Evolutionary conservation across 1,140 invertebrate species (phyloP).

Genomic region (Diorhabda carinulata): DNA sequence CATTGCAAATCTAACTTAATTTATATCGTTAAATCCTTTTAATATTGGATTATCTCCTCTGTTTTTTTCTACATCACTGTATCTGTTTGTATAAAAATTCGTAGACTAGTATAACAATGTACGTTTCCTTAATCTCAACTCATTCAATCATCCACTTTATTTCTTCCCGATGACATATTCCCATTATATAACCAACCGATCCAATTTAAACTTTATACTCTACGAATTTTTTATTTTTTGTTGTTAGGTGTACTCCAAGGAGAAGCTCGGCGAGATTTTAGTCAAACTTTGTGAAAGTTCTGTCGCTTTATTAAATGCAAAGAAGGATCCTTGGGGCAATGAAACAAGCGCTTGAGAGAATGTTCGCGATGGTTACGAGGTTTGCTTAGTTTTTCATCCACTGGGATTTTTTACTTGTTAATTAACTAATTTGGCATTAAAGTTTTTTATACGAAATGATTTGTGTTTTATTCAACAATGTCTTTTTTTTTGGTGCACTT

Average conservation of each 20-base stretch:
- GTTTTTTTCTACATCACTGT: too few relatives aligned
- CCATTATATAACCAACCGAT: constrained; percentile 6
- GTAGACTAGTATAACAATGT: background rate
- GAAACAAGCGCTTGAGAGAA: constrained; percentile 23
- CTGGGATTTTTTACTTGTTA: background rate
- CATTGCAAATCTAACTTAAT: too few relatives aligned
- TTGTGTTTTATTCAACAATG: background rate
- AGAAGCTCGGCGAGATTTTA: constrained; percentile 70
- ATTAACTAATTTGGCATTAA: constrained; percentile 2
- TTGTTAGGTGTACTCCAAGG: constrained; percentile 66
- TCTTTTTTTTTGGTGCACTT: too few relatives aligned
- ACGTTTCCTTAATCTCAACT: background rate
- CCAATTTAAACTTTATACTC: constrained; percentile 11
- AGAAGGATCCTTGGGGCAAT: constrained; percentile 68
- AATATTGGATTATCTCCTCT: too few relatives aligned
- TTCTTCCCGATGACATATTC: constrained; percentile 3
- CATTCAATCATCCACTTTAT: background rate
- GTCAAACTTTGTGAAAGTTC: constrained; percentile 77
- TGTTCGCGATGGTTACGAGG: background rate
- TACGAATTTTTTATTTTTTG: constrained; percentile 40
- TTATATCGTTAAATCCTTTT: too few relatives aligned
- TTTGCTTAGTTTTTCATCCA: background rate
- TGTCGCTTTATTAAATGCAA: constrained; percentile 66
- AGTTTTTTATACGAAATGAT: background rate
- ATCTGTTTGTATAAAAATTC: too few relatives aligned